A percentile compares a stretch with the other conserved stretches of the same genome.
phyloP scores from a whole-genome alignment of 2,113 vertebrate genomes.

The Dromiciops gliroides region DNA sequence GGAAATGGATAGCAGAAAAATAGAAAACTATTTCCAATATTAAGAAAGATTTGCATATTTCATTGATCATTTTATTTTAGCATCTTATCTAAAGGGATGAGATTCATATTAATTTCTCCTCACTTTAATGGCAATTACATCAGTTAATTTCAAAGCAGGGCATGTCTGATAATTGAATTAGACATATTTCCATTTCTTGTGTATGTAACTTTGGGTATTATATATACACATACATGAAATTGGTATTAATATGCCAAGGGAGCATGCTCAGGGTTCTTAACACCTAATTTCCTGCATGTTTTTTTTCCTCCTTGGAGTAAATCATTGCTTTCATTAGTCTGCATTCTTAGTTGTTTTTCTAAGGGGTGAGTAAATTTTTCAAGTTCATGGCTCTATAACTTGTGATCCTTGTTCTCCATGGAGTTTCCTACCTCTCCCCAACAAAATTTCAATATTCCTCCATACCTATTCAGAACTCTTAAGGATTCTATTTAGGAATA shows the following conservation, averaged over 20 bases:
- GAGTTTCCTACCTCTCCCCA: background rate
- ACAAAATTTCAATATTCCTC: background rate
- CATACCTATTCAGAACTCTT: background rate
- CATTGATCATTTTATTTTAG: constrained; percentile 19
- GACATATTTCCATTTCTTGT: constrained; percentile 46
- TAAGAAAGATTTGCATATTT: background rate
- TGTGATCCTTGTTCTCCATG: background rate
- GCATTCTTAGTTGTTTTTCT: constrained; percentile 4
- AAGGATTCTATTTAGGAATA: constrained; percentile 15
- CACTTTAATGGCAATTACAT: constrained; percentile 13
- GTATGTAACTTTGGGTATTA: background rate
- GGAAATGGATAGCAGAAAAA: background rate
- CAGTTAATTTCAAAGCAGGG: background rate
- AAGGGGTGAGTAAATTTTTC: constrained; percentile 5
- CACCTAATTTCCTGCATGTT: background rate
- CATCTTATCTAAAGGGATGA: constrained; percentile 34
- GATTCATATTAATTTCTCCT: constrained; percentile 21
- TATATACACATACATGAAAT: background rate
- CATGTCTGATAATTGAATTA: background rate
- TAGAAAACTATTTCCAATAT: background rate
- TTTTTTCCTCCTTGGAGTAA: background rate
- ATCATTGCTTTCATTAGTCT: background rate
- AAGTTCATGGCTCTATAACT: background rate
- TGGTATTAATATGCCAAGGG: background rate
- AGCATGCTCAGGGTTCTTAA: constrained; percentile 9